These are phyloP conservation scores for Rissa tridactyla DNA, from an alignment of 2,113 vertebrate genomes.

Conservation along the genomic window DNA sequence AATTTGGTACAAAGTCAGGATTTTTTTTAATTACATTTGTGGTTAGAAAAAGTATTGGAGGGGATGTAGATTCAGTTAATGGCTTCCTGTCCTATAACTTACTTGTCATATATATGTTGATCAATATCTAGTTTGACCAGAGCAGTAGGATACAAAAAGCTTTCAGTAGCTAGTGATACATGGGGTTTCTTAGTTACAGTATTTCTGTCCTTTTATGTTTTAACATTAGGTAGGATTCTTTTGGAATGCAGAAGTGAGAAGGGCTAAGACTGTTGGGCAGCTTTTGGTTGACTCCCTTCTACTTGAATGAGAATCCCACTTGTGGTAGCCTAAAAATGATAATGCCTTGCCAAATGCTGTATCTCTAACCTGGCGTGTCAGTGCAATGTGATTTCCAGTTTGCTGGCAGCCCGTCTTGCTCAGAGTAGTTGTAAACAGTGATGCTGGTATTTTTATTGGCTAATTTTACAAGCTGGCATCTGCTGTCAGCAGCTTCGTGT, in stretches of 20 bases:
- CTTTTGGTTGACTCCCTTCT: not conserved
- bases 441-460: conserved; percentile 61
- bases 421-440: conserved; percentile 48
- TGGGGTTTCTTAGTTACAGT: not conserved
- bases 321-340: not conserved
- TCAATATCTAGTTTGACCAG: not conserved
- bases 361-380: not conserved
- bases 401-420: conserved; percentile 25
- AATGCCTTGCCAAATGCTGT: not conserved
- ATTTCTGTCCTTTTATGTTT: not conserved
- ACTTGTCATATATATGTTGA: fast-evolving
- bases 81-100: not conserved
- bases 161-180: not conserved
- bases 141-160: not conserved
- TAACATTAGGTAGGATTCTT: not conserved
- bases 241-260: not conserved
- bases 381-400: not conserved
- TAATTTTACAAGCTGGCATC: conserved; percentile 66
- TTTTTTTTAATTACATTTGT: not conserved
- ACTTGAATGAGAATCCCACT: not conserved
- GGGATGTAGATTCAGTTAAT: not conserved
- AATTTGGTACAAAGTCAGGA: not conserved
- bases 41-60: not conserved
- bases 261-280: not conserved
- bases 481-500: conserved; percentile 67